phyloP scores from a whole-genome alignment of 1,140 invertebrate genomes.

The Panulirus ornatus region DNA sequence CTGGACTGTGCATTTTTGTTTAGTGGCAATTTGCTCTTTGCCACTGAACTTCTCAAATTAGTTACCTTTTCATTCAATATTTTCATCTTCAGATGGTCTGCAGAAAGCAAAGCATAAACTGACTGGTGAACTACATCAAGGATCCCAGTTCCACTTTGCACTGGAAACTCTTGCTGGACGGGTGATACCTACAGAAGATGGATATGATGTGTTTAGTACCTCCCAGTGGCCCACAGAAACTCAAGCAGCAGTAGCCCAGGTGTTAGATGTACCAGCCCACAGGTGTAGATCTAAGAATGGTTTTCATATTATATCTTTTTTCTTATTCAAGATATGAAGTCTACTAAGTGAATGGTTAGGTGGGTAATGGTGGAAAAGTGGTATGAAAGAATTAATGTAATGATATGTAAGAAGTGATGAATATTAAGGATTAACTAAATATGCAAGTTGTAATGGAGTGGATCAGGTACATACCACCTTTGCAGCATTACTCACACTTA shows the following conservation, averaged over 20 bases:
- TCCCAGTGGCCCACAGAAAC: conserved; percentile 78
- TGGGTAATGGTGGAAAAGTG: too few species aligned
- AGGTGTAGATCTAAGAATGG: neutral
- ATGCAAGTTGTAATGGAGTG: too few species aligned
- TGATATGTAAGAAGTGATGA: too few species aligned
- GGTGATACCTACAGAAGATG: conserved; percentile 77
- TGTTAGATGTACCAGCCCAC: conserved; percentile 37
- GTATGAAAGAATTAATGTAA: too few species aligned
- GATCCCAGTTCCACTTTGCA: conserved; percentile 79
- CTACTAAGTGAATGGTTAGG: too few species aligned
- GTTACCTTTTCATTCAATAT: too few species aligned
- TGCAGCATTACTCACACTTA: too few species aligned
- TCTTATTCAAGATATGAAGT: neutral
- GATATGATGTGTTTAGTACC: conserved; percentile 78
- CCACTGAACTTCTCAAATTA: too few species aligned
- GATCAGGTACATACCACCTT: too few species aligned
- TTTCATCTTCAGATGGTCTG: conserved; percentile 34
- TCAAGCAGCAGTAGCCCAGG: conserved; percentile 42
- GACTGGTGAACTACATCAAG: conserved; percentile 78
- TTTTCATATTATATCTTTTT: neutral
- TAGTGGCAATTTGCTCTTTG: too few species aligned
- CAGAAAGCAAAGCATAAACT: conserved; percentile 70
- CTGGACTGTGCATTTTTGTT: too few species aligned
- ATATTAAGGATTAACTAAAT: too few species aligned
- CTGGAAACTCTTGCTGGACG: conserved; percentile 78